These are phyloP conservation scores for Leucophenga montana DNA, from an alignment of 2,888 invertebrate species.

Conservation along the genomic window DNA sequence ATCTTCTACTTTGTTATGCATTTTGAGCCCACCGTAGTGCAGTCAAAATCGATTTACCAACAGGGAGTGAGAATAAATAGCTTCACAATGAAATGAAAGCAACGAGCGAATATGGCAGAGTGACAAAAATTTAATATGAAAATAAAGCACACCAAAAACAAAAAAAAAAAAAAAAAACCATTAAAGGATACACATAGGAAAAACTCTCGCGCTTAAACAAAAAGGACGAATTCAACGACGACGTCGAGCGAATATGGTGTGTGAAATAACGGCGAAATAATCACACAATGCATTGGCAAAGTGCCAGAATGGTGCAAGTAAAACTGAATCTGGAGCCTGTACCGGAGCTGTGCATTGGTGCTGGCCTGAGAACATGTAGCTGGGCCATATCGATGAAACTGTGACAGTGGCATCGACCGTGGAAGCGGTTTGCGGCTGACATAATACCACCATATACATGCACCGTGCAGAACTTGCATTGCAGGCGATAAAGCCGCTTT, in stretches of 20 bases:
- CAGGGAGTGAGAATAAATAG: neutral
- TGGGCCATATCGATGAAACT: conserved; percentile 61
- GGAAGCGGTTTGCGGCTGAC: conserved; percentile 1
- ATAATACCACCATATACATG: neutral
- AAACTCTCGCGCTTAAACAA: conserved; percentile 21
- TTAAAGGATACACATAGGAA: neutral
- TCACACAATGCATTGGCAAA: conserved; percentile 69
- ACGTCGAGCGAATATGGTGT: conserved; percentile 31
- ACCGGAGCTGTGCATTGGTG: conserved; percentile 5
- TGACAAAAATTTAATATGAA: conserved; percentile 69
- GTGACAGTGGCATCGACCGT: conserved; percentile 37
- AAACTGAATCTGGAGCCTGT: neutral
- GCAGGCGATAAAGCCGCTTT: conserved; percentile 47
- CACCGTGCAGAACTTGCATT: neutral
- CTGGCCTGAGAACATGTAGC: conserved; percentile 29
- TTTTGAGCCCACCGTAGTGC: neutral
- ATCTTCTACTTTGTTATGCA: too few relatives aligned
- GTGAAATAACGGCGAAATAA: conserved; percentile 67
- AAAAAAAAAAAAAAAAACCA: conserved; percentile 2
- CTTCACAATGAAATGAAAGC: conserved; percentile 29
- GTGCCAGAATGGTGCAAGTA: conserved; percentile 47
- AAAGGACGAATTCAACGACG: conserved; percentile 36
- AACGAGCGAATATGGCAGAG: conserved; percentile 63
- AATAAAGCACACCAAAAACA: conserved; percentile 32
- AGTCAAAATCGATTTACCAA: conserved; percentile 1